Percentiles rank a stretch among this genome's conserved stretches.
Evolutionary conservation across 2,888 invertebrate genomes (phyloP).

Genomic region (Hydriomena furcata): DNA sequence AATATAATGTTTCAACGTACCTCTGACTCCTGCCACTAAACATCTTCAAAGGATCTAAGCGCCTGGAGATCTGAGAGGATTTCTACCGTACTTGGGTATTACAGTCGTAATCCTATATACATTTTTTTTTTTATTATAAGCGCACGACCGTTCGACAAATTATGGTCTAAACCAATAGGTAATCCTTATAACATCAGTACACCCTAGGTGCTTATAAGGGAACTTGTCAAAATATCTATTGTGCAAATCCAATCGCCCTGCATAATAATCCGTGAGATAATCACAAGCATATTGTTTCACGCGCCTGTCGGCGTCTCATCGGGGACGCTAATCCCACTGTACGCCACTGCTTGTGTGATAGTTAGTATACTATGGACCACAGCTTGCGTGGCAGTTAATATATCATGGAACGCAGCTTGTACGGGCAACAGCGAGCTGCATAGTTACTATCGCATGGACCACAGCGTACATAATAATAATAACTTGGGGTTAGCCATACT

Average conservation of each 20-base stretch:
- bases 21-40: too few relatives aligned
- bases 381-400: neutral
- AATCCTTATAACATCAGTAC: neutral
- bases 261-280: slow-evolving; percentile 40
- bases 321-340: slow-evolving; percentile 38
- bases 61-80: too few relatives aligned
- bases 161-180: neutral
- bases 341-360: neutral
- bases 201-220: slow-evolving; percentile 2
- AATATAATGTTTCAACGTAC: too few relatives aligned
- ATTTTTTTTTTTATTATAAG: too few relatives aligned
- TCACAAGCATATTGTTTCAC: slow-evolving; percentile 48
- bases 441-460: too few relatives aligned
- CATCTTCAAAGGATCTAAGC: too few relatives aligned
- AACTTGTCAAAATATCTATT: slow-evolving; percentile 17
- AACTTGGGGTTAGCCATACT: too few relatives aligned
- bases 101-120: too few relatives aligned
- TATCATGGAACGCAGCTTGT: neutral
- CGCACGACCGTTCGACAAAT: too few relatives aligned
- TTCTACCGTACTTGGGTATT: too few relatives aligned
- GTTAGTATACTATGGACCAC: neutral
- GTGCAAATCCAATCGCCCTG: slow-evolving; percentile 6
- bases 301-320: slow-evolving; percentile 37
- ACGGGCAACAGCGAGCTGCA: too few relatives aligned
- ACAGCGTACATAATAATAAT: too few relatives aligned